Conservation (phyloP, 2,113 vertebrate genomes). For the Eublepharis macularius region DNA sequence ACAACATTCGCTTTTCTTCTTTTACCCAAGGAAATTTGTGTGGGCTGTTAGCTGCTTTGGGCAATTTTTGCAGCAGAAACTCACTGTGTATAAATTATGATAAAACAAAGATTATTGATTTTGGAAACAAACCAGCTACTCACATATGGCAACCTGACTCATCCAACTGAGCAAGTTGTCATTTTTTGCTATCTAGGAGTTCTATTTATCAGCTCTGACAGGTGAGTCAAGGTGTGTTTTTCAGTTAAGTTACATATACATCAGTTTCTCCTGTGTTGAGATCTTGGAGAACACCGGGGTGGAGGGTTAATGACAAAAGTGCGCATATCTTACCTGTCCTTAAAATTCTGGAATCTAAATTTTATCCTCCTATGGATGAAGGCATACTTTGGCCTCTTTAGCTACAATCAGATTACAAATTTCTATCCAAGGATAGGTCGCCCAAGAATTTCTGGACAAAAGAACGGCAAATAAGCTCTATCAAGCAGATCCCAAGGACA, state of each 20-base stretch:
- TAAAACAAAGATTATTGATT: background rate
- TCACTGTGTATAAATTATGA: conserved; percentile 1
- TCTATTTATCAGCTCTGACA: background rate
- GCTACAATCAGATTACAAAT: background rate
- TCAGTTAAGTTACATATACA: no score
- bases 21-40: background rate
- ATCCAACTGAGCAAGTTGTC: background rate
- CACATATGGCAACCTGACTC: no score
- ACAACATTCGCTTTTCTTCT: background rate
- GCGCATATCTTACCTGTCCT: no score
- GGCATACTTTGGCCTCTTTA: background rate
- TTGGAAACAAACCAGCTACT: background rate
- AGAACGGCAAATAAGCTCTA: no score
- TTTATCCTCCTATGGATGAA: background rate
- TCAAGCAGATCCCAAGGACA: no score
- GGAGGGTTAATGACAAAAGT: no score
- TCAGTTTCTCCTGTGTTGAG: background rate
- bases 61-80: background rate
- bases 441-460: background rate
- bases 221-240: background rate
- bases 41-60: background rate
- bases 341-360: no score
- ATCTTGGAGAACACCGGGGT: background rate
- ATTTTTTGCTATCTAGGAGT: background rate
- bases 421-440: background rate